Evolutionary conservation across 2,113 vertebrate species (phyloP).

Genomic region (Sula dactylatra): DNA sequence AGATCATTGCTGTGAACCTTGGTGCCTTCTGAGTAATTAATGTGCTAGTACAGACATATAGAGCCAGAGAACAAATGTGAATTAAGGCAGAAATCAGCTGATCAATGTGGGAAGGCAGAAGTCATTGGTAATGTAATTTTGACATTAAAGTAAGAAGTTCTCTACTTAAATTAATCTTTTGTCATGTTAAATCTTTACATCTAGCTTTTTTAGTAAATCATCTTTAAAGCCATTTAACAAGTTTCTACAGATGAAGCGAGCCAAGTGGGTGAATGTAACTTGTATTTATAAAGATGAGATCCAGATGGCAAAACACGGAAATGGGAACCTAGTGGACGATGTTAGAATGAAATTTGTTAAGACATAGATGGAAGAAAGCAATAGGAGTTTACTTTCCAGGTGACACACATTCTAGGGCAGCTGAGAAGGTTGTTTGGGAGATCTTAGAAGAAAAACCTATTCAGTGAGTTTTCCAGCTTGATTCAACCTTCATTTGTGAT

Average conservation of each 20-base stretch:
- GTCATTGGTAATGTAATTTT: neutral
- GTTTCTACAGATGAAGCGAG: conserved; percentile 28
- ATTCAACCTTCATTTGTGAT: neutral
- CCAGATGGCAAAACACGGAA: conserved; percentile 45
- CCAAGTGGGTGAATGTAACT: conserved; percentile 49
- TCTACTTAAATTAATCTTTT: conserved; percentile 51
- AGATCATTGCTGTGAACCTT: neutral
- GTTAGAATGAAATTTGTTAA: neutral
- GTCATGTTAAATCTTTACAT: conserved; percentile 48
- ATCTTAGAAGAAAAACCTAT: neutral
- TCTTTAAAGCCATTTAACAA: conserved; percentile 60
- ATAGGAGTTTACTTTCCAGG: neutral
- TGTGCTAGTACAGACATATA: neutral
- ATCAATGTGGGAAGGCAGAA: conserved; percentile 22
- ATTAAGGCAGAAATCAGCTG: conserved; percentile 18
- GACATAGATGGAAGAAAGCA: neutral
- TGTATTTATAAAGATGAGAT: conserved; percentile 49
- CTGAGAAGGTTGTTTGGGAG: neutral
- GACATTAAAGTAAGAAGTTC: conserved; percentile 19
- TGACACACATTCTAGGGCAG: neutral
- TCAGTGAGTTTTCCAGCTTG: neutral
- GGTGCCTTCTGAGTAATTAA: neutral
- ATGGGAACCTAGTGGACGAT: neutral
- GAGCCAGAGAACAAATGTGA: neutral
- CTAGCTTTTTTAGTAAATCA: conserved; percentile 64